Evolutionary conservation across 2,113 vertebrate genomes (phyloP).

Genomic region (Zapus hudsonius): DNA sequence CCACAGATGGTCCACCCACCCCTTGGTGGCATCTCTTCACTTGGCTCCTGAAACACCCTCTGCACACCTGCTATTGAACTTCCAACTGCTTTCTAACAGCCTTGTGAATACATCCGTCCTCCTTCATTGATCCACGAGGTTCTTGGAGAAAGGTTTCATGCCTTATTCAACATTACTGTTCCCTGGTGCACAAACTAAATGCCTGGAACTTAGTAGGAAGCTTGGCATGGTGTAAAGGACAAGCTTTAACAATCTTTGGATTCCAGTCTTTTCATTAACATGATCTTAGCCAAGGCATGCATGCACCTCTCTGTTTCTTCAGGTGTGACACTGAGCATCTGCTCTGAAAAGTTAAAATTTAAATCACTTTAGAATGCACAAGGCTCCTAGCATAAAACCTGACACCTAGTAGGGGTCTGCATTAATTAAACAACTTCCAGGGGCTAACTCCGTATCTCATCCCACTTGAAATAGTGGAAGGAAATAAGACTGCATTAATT

Average conservation of each 20-base stretch:
- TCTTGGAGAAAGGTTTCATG: background rate
- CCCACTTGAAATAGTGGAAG: background rate
- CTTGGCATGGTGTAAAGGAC: background rate
- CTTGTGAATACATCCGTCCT: background rate
- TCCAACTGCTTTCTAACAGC: background rate
- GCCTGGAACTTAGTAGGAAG: background rate
- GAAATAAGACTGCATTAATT: background rate
- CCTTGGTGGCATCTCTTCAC: background rate
- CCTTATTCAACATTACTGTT: background rate
- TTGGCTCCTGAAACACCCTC: background rate
- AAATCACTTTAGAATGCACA: background rate
- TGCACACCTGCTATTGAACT: background rate
- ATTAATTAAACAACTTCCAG: background rate
- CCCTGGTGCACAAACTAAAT: background rate
- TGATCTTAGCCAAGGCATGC: background rate
- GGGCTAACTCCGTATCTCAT: background rate
- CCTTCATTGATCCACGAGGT: background rate
- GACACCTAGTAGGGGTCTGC: background rate
- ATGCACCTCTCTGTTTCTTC: background rate
- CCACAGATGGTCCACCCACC: accelerated
- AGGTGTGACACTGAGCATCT: background rate
- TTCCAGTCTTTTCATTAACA: background rate
- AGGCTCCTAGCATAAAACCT: background rate
- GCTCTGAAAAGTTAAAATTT: background rate
- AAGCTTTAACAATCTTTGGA: background rate